Evolutionary conservation across 1,140 invertebrate species (phyloP), one percentile per base, ranked within the genome.

Genomic region (Wasmannia auropunctata): DNA sequence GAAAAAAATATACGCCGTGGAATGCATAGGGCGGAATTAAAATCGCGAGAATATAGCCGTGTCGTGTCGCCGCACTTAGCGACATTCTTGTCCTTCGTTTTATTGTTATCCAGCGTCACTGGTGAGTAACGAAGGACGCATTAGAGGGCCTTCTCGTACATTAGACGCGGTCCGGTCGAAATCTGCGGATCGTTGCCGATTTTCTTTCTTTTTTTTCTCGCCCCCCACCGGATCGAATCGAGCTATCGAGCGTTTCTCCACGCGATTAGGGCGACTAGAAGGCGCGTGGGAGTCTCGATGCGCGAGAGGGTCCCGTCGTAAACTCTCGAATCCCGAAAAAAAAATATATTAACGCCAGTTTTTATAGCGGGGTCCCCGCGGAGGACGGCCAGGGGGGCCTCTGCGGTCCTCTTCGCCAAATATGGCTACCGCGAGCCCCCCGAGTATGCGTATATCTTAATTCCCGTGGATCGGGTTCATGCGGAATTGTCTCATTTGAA

Each of bases 401-500:
- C 79, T 81, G 75, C 72, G 62, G 8, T 77, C 40, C 67, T 63
- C 60, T 76, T 90, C 58, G 70, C 91, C 90, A 91, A 91, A 92
- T 91, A 92, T 90, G 89, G 91, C 37, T 31, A 49, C 65, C 62
- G n/a, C n/a, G 54, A 43, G 70, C 11, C 69, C n/a, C 43, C 31
- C 63, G 74, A 25, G 58, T 62, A 77, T 81, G 74, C n/a, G 58
- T 62, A 77, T 81, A 80, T 87, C 91, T 92, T 91, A 90, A 91
- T 92, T n/a, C n/a, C 91, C 80, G n/a, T 14, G 54, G 65, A 89
- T 86, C 86, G 63, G 54, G 31, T 67, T 75, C 91, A 92, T 88
- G 87, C 86, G 90, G n/a, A 93, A 93, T 93, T 91, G 92, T 93
- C 90, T 92, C 91, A 90, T 93, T 93, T 92, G 54, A 88, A 85